Conservation (phyloP, 2,888 invertebrate genomes). For the Tipula confusa region DNA sequence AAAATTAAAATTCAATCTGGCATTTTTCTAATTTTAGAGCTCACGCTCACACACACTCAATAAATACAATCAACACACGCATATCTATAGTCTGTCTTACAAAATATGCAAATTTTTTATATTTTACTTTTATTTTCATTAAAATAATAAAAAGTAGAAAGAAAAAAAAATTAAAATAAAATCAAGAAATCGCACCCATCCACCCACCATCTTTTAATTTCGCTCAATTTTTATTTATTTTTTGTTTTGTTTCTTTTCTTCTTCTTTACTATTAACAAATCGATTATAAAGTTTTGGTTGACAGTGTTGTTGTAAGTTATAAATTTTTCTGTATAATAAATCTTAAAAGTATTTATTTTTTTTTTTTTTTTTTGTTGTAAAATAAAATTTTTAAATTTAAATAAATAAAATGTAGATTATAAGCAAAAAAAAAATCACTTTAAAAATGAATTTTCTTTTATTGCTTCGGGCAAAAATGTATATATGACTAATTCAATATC, state of each 20-base stretch:
- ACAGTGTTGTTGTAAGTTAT: not conserved
- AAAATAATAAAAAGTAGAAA: not conserved
- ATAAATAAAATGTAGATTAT: not conserved
- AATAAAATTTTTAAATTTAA: not conserved
- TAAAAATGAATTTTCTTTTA: not conserved
- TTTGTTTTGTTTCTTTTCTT: not conserved
- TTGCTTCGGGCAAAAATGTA: not conserved
- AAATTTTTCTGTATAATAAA: not conserved
- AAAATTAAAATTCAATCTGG: not conserved
- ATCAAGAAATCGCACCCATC: constrained; percentile 6
- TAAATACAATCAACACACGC: not conserved
- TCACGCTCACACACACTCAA: not conserved
- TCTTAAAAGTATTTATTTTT: not conserved
- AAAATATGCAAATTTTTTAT: constrained; percentile 15
- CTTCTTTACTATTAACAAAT: not conserved
- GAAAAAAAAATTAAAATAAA: not conserved
- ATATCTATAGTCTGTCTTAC: not conserved
- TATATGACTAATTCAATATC: constrained; percentile 9
- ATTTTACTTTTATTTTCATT: constrained; percentile 25
- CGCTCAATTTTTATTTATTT: no score
- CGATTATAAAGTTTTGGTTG: not conserved
- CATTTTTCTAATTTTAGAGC: not conserved
- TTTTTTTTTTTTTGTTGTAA: not conserved
- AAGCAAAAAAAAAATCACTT: not conserved
- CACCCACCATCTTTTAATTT: constrained; percentile 1